These are phyloP conservation scores for Lepidocyrtinus sp. DNA, from an alignment of 2,888 invertebrate genomes.

Conservation along the genomic window DNA sequence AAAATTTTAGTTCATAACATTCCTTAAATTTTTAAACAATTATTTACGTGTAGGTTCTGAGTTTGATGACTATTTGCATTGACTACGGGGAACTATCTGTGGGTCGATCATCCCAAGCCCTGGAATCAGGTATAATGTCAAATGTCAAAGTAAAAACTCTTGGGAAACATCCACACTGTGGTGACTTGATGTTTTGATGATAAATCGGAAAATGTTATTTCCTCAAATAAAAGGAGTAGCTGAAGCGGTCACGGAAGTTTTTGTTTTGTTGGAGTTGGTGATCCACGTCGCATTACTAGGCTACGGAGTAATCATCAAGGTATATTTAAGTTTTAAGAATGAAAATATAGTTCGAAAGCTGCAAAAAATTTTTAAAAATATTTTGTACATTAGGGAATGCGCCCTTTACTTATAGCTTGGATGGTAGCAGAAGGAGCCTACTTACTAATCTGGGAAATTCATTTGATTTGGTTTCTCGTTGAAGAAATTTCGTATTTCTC, in stretches of 20 bases:
- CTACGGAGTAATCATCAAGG: constrained; percentile 61
- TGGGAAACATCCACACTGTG: constrained; percentile 6
- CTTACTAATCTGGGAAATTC: constrained; percentile 37
- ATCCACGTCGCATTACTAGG: constrained; percentile 43
- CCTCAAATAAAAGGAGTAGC: constrained; percentile 23
- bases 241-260: constrained; percentile 35
- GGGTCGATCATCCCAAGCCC: constrained; percentile 26
- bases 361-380: background rate
- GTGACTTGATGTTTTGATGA: no score
- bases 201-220: background rate
- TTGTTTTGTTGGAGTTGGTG: constrained; percentile 48
- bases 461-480: constrained; percentile 46
- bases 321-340: background rate
- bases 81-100: constrained; percentile 45
- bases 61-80: constrained; percentile 36
- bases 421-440: constrained; percentile 41
- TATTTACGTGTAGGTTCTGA: constrained; percentile 13
- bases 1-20: background rate
- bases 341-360: background rate
- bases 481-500: constrained; percentile 2
- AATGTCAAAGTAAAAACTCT: background rate
- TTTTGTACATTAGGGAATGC: constrained; percentile 46
- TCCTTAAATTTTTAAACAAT: background rate
- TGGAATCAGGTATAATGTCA: constrained; percentile 35
- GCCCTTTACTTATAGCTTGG: constrained; percentile 47